Evolutionary conservation across 2,888 invertebrate genomes (phyloP).

Genomic region (Mellilla xanthometata): DNA sequence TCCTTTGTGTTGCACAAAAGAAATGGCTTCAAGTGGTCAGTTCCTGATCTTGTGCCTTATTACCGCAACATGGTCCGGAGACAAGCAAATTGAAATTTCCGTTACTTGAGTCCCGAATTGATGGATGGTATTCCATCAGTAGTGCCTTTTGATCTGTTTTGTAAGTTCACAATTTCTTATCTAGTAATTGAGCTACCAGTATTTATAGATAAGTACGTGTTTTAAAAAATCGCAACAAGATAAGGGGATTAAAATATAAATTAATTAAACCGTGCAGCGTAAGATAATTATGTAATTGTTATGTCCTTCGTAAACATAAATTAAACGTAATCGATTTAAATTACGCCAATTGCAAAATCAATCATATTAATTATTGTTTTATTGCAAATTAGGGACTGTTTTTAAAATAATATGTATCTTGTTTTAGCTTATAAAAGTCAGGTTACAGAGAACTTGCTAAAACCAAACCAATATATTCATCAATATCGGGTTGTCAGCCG

Average conservation of each 20-base stretch:
- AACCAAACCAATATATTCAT: conserved; percentile 8
- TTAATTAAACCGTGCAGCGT: too few relatives aligned
- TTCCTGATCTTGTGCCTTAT: conserved; percentile 60
- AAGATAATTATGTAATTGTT: too few relatives aligned
- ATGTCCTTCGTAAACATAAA: too few relatives aligned
- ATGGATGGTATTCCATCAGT: conserved; percentile 25
- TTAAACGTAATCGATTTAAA: too few relatives aligned
- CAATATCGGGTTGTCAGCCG: neutral
- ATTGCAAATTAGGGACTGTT: conserved; percentile 17
- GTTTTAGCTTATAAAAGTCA: conserved; percentile 46
- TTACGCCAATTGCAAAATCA: conserved; percentile 21
- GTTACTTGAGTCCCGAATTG: conserved; percentile 45
- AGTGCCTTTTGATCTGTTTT: too few relatives aligned
- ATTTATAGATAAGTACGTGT: too few relatives aligned
- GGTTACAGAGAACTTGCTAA: conserved; percentile 31
- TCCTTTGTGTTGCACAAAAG: conserved; percentile 26
- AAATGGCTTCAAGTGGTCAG: conserved; percentile 54
- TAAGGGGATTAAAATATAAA: too few relatives aligned
- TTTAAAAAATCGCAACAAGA: too few relatives aligned
- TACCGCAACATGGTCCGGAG: conserved; percentile 52
- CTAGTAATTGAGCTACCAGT: too few relatives aligned
- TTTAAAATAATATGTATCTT: conserved; percentile 19
- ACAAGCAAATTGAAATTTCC: conserved; percentile 71
- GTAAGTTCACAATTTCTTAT: too few relatives aligned
- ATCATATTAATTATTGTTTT: conserved; percentile 29